Percentiles rank a stretch among this genome's conserved stretches.
Evolutionary conservation across 1,140 invertebrate genomes (phyloP).

Genomic region (Pseudachorutes palmiensis): DNA sequence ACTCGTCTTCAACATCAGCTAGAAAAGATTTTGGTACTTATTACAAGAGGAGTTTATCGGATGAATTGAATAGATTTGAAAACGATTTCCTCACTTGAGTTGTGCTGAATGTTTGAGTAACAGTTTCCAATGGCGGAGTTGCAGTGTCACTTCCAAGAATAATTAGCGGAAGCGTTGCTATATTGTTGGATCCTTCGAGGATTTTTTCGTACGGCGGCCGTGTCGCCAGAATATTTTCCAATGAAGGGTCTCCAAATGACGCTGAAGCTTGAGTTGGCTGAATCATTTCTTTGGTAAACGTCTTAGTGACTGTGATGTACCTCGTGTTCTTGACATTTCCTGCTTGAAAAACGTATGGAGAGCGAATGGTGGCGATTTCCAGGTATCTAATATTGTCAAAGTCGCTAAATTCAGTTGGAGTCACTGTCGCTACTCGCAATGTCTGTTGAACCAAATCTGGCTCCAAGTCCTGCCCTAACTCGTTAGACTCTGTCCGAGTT

Average conservation of each 20-base stretch:
- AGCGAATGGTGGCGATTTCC: slow-evolving; percentile 80
- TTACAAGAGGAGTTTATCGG: too few relatives aligned
- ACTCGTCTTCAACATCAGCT: slow-evolving; percentile 71
- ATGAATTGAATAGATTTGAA: too few relatives aligned
- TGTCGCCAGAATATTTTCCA: slow-evolving; percentile 75
- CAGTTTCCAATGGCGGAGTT: slow-evolving; percentile 71
- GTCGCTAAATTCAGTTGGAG: slow-evolving; percentile 69
- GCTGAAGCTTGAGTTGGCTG: slow-evolving; percentile 47
- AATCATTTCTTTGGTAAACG: slow-evolving; percentile 39
- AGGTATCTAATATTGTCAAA: slow-evolving; percentile 41
- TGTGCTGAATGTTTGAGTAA: slow-evolving; percentile 83
- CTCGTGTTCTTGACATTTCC: slow-evolving; percentile 76
- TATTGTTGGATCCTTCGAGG: slow-evolving; percentile 41
- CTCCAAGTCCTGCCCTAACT: slow-evolving; percentile 31
- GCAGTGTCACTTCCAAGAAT: slow-evolving; percentile 61
- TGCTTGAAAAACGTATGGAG: slow-evolving; percentile 80
- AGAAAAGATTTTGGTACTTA: too few relatives aligned
- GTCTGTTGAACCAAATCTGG: slow-evolving; percentile 34
- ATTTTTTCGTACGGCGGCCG: slow-evolving; percentile 45
- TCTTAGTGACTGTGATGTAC: slow-evolving; percentile 41
- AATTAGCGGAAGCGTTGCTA: slow-evolving; percentile 71
- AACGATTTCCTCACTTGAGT: slow-evolving; percentile 50
- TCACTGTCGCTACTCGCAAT: slow-evolving; percentile 60
- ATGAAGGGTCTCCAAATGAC: slow-evolving; percentile 42
- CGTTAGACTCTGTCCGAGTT: slow-evolving; percentile 32